phyloP scores from a whole-genome alignment of 2,113 vertebrate genomes.

The Notechis scutatus region DNA sequence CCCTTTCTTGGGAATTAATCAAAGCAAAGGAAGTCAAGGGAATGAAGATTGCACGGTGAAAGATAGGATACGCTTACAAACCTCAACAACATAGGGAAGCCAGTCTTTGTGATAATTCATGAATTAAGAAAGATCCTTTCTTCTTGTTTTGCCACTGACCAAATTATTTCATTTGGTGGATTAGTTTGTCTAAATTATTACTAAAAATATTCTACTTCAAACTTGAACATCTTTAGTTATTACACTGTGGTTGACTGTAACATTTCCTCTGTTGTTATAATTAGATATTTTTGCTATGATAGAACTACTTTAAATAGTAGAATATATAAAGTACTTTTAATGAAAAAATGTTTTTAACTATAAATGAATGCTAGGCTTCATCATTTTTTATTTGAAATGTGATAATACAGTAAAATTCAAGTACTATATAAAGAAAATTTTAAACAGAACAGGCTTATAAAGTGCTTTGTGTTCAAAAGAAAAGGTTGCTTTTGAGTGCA shows the following conservation, averaged over 20 bases:
- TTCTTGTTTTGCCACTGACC: background rate
- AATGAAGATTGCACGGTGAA: background rate
- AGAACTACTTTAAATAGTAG: background rate
- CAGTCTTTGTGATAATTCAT: background rate
- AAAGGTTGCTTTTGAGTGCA: background rate
- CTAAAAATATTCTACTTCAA: background rate
- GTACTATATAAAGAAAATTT: background rate
- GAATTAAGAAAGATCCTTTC: background rate
- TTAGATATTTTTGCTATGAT: background rate
- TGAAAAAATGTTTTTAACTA: background rate
- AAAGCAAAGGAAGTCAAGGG: background rate
- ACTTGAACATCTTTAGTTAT: constrained; percentile 13
- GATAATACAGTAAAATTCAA: background rate
- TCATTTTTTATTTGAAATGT: background rate
- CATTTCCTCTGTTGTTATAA: background rate
- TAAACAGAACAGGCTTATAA: background rate
- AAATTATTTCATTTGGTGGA: background rate
- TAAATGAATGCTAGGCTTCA: background rate
- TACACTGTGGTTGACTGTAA: constrained; percentile 9
- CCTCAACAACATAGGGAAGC: background rate
- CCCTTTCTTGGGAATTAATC: background rate
- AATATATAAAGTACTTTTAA: background rate
- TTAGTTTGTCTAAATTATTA: constrained; percentile 17
- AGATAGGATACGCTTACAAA: background rate
- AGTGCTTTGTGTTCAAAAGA: background rate